Evolutionary conservation across 1,140 invertebrate species (phyloP), one percentile per base, ranked within the genome.

Genomic region (Ruditapes philippinarum): DNA sequence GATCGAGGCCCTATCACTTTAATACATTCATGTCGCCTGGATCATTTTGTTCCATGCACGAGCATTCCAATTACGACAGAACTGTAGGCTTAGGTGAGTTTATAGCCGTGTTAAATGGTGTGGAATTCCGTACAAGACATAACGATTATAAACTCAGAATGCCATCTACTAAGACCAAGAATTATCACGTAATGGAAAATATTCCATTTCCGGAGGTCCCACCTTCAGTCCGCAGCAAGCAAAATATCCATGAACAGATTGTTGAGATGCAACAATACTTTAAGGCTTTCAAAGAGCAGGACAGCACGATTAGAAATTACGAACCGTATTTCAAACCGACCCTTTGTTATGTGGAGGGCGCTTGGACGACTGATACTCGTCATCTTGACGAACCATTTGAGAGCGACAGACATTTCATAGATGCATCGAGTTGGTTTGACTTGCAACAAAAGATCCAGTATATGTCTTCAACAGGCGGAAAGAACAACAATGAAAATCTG

Each of bases 301-400:
- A 95, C 65, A 60, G 62, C 7, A 79, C 87, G 0, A 82, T 90
- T 0, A 65, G 65, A 51, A 92, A 95, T 57, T 95, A 95, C 73
- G 78, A 89, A 22, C 74, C 80, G 19, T 95, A 94, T 85, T 95
- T 95, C 70, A 94, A 93, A 88, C 93, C 94, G 9, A 79, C 92
- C 22, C 74, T 95, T 25, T 95, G 94, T 84, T 95, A 95, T 78
- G 40, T 95, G 68, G 94, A 95, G 70, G 94, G 93, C n/a, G 89
- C 83, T 28, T 95, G 94, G 94, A 94, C 92, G 0, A 90, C 54
- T 11, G 62, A 93, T 73, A 91, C 85, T 2, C 88, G 91, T 17
- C 36, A 76, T 7, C 45, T 95, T 11, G 78, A 86, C n/a, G 93
- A 93, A 60, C 91, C 93, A 0, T 94, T 93, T 33, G 14, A 79